Base-by-base conservation (phyloP, 2,888 invertebrate species). In the Miltochrista miniata region DNA sequence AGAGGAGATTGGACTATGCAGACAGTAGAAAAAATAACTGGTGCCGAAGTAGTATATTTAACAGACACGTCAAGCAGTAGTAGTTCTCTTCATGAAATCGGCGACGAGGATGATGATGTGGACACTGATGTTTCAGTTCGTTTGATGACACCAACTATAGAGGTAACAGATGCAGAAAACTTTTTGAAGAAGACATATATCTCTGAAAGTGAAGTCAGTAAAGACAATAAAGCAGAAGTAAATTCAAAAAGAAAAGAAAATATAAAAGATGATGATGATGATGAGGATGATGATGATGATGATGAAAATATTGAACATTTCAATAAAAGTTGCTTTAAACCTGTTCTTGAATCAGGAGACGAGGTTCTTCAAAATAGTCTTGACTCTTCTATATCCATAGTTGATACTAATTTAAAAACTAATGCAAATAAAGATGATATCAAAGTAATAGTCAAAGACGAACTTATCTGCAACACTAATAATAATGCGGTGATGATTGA, bases 31-130 rank as follows among this genome's bases (percentile, higher is more conserved):
- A 88, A 92, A 74, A 84, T 93, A 54, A 88, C 92, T 42, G 93
- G 93, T 4, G 94, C 94, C 18, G 96, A 96, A 83, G 79, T 95
- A 10, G 94, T 95, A 1, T 95, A 93, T 77, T 85, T 95, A 39
- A 94, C 95, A 50, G 95, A 95, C 61, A 93, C 94, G 12, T 94
- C 94, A 5, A 93, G 93, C 59, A 94, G 93, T 66, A 92, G 93
- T 11, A 94, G 94, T 64, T 94, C 94, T 56, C 70, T 93, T 48
- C 87, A 93, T 69, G 93, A 94, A 56, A 72, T 81, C 41, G 85
- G 89, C 39, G 93, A 93, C 47, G 85, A 84, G 52, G 89, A 85
- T 51, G 89, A 92, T 51, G 83, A 79, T 1, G 80, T 88, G 45
- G 90, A 92, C 60, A 87, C 87, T 36, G 92, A 92, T 61, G 85